Evolutionary conservation across 2,888 invertebrate species (phyloP).

Genomic region (Leucophora obtusa): DNA sequence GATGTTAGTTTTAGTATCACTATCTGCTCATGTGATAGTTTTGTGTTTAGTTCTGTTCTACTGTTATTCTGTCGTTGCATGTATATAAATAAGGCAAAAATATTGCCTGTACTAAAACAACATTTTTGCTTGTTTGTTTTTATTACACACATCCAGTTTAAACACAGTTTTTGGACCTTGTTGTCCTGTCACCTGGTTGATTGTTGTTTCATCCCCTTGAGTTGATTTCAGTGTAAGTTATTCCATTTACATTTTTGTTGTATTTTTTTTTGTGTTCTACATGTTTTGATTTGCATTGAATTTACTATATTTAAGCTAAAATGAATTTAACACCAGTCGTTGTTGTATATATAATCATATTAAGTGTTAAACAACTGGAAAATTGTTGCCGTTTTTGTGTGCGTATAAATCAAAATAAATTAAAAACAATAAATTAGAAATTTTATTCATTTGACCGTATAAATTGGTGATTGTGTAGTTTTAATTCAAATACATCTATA

Average conservation of each 20-base stretch:
- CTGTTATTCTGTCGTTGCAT: background rate
- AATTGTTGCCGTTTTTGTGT: conserved; percentile 28
- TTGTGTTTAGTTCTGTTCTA: background rate
- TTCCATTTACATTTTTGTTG: background rate
- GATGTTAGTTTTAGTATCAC: conserved; percentile 3
- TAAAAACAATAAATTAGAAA: conserved; percentile 41
- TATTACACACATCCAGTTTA: background rate
- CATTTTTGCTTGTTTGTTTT: background rate
- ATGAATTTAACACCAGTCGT: background rate
- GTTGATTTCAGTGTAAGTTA: background rate
- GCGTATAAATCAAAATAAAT: conserved; percentile 44
- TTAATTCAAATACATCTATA: too few relatives aligned
- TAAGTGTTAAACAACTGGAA: conserved; percentile 43
- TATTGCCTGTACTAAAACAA: background rate
- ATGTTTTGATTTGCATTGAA: conserved; percentile 8
- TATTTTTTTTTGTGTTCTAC: too few relatives aligned
- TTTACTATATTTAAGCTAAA: background rate
- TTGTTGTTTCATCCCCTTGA: background rate
- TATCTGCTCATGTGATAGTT: conserved; percentile 8
- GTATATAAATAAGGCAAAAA: background rate
- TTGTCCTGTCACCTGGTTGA: conserved; percentile 3
- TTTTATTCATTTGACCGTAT: conserved; percentile 1
- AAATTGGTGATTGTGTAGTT: conserved; percentile 22
- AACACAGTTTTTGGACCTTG: background rate
- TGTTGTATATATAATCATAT: conserved; percentile 13